Evolutionary conservation across 2,797 vertebrate genomes (phyloP), one percentile per base, ranked within the genome.

Genomic region (Hypotaenidia philippensis): DNA sequence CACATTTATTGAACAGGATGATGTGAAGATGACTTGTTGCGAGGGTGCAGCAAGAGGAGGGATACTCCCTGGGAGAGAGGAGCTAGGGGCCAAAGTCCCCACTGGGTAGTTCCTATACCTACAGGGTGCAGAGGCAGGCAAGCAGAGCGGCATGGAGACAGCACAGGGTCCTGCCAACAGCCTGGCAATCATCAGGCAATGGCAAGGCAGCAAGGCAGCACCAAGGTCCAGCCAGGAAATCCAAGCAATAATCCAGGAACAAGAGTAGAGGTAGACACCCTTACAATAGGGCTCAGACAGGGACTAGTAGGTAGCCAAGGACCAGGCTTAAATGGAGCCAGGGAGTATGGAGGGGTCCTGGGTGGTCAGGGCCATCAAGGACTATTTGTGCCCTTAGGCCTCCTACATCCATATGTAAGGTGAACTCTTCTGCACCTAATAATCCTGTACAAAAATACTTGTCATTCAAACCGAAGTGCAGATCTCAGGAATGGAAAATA

Each of bases 401-500:
- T 5, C 26, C 29, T 22, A 55, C 14, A 49, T 7, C 44, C 57
- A n/a, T 68, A 52, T 45, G 16, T 53, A 69, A 91, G 56, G 8
- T 53, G 63, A 91, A 79, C 11, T n/a, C 11, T 74, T 26, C 17
- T 55, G 29, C 47, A 61, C 25, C 34, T 44, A 87, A 75, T 9
- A 72, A 60, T 72, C 32, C n/a, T 6, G 6, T 69, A 10, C 61
- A 90, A 87, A 93, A 83, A 40, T 53, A 83, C 47, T 75, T 83
- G 34, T 66, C 49, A 70, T 90, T 93, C 2, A 14, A 87, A 63
- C 10, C 1, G 3, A 95, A 69, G 69, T 47, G 47, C 25, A 21
- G 36, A 69, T 55, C 77, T 89, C 75, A 87, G 49, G 60, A 95
- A 94, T 20, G 32, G 70, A 64, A 93, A 89, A 95, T 72, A 44